Evolutionary conservation across 2,797 vertebrate genomes (phyloP).

Genomic region (Corythornis leucogaster): DNA sequence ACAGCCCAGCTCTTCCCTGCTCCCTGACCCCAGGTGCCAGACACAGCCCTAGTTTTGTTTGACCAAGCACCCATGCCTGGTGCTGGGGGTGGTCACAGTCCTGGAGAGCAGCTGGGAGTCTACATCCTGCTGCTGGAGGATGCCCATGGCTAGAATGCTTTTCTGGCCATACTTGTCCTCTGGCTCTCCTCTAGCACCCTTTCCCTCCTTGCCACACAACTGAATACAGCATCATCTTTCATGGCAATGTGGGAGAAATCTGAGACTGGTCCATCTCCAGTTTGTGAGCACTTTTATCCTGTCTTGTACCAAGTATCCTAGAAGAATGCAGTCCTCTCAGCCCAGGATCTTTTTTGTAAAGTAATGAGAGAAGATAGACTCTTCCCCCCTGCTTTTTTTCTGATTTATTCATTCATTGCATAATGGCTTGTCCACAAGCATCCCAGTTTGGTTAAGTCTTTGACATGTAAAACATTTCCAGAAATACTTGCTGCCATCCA

Average conservation of each 20-base stretch:
- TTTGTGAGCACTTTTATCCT: background rate
- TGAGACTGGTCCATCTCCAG: accelerated
- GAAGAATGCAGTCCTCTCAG: background rate
- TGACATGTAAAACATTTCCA: conserved; percentile 38
- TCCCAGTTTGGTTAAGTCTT: conserved; percentile 52
- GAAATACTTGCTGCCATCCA: conserved; percentile 43
- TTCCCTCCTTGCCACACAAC: background rate
- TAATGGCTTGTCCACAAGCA: conserved; percentile 40
- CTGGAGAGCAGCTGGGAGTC: background rate
- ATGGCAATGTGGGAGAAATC: accelerated
- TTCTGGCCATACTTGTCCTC: background rate
- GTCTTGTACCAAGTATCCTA: background rate
- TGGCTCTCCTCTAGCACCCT: background rate
- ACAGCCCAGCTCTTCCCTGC: background rate
- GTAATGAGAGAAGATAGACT: background rate
- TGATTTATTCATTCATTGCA: conserved; percentile 61
- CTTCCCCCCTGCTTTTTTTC: background rate
- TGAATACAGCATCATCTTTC: background rate
- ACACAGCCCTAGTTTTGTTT: background rate
- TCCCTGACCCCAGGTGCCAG: conserved; percentile 22
- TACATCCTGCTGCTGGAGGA: background rate
- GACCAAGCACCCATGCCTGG: background rate
- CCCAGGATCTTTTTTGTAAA: background rate
- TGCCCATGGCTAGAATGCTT: background rate
- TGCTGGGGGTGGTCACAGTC: background rate